Evolutionary conservation across 2,797 vertebrate species (phyloP).

Genomic region (Cygnus olor): DNA sequence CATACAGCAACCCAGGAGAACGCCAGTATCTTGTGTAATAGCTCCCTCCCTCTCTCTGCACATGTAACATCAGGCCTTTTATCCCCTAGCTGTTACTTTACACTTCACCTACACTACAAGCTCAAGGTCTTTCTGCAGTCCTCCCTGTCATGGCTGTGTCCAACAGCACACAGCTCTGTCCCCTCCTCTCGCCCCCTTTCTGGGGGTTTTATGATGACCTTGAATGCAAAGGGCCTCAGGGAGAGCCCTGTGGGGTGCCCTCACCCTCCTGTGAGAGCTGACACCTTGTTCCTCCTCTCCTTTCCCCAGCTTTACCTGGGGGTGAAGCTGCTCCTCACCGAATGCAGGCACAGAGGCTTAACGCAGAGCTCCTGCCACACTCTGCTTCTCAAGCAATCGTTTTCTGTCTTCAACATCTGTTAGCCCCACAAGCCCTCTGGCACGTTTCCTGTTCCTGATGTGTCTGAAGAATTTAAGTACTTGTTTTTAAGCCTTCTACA

Average conservation of each 20-base stretch:
- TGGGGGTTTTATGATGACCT: not conserved
- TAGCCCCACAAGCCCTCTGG: not conserved
- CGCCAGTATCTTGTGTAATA: not conserved
- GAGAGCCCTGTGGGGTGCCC: not conserved
- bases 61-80: not conserved
- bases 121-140: not conserved
- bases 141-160: not conserved
- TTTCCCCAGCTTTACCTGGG: not conserved
- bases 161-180: not conserved
- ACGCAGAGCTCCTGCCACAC: not conserved
- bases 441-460: not conserved
- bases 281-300: not conserved
- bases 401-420: not conserved
- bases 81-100: not conserved
- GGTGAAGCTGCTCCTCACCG: not conserved
- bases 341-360: not conserved
- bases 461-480: not conserved
- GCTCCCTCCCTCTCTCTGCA: not conserved
- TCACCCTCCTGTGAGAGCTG: not conserved
- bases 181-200: not conserved
- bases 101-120: not conserved
- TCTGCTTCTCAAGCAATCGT: not conserved
- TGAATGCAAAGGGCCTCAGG: not conserved
- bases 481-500: not conserved
- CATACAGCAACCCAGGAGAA: accelerated